These are phyloP conservation scores for Ericerus pela DNA, from an alignment of 1,140 invertebrate species.

Conservation along the genomic window DNA sequence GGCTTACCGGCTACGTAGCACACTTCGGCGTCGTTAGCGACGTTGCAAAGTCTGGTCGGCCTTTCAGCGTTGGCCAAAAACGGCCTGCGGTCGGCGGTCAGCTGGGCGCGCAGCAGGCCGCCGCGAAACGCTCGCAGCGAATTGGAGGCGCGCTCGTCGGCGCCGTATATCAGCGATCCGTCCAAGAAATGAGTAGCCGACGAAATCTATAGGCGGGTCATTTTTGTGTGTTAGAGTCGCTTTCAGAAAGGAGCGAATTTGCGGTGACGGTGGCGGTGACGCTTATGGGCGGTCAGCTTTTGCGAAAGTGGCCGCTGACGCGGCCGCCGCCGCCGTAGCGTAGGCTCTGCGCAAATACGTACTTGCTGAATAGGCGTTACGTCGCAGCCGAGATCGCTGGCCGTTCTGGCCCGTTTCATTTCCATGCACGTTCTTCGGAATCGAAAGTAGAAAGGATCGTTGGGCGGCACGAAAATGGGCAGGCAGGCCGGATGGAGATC, in stretches of 20 bases:
- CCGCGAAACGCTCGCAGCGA: conserved; percentile 39
- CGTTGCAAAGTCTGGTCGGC: conserved; percentile 14
- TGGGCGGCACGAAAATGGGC: conserved; percentile 38
- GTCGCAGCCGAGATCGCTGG: conserved; percentile 19
- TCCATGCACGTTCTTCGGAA: conserved; percentile 56
- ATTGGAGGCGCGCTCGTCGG: conserved; percentile 36
- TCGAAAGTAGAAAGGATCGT: conserved; percentile 54
- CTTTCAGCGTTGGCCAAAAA: conserved; percentile 14
- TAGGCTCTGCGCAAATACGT: too few species aligned
- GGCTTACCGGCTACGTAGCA: conserved; percentile 20
- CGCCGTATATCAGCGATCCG: conserved; percentile 56
- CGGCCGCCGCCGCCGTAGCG: too few species aligned
- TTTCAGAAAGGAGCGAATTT: too few species aligned
- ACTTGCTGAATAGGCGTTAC: conserved; percentile 22
- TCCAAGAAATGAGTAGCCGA: conserved; percentile 53
- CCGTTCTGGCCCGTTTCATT: conserved; percentile 47
- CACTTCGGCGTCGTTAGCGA: conserved; percentile 16
- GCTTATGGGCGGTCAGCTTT: too few species aligned
- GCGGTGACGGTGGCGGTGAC: too few species aligned
- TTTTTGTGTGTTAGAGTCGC: too few species aligned
- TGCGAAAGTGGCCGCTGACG: too few species aligned
- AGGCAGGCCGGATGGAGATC: conserved; percentile 41
- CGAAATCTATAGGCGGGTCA: too few species aligned
- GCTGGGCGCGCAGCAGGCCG: conserved; percentile 38
- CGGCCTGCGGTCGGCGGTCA: conserved; percentile 13